Conservation (phyloP, 2,113 vertebrate genomes). For the Equus quagga region DNA sequence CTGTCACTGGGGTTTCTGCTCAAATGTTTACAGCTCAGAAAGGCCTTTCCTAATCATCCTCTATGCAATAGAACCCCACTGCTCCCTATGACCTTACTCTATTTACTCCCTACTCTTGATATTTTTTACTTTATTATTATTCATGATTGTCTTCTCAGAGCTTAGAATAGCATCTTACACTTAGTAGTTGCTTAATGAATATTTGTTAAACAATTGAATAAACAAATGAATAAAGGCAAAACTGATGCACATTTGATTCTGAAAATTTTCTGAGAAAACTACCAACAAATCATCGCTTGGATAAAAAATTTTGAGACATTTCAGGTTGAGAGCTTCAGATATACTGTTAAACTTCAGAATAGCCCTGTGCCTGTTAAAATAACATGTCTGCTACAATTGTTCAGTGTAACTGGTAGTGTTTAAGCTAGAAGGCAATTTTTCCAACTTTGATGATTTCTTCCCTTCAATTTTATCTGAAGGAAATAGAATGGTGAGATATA, state of each 20-base stretch:
- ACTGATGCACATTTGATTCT: neutral
- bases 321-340: neutral
- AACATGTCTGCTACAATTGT: neutral
- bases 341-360: neutral
- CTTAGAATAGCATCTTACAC: neutral
- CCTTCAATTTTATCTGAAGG: constrained; percentile 51
- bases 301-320: neutral
- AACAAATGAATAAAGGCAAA: neutral
- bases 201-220: neutral
- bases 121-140: neutral
- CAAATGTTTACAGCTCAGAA: neutral
- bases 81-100: neutral
- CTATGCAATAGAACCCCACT: accelerated
- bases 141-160: neutral
- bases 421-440: constrained; percentile 45
- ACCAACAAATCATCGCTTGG: accelerated
- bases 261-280: constrained; percentile 18
- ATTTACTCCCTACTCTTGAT: neutral
- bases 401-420: neutral
- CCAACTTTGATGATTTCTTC: constrained; percentile 33
- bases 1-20: neutral
- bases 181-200: neutral
- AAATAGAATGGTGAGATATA: constrained; percentile 18
- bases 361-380: neutral
- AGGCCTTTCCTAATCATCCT: neutral